Evolutionary conservation across 2,888 invertebrate species (phyloP), one percentile per base, ranked within the genome.

Genomic region (Amaurobius ferox): DNA sequence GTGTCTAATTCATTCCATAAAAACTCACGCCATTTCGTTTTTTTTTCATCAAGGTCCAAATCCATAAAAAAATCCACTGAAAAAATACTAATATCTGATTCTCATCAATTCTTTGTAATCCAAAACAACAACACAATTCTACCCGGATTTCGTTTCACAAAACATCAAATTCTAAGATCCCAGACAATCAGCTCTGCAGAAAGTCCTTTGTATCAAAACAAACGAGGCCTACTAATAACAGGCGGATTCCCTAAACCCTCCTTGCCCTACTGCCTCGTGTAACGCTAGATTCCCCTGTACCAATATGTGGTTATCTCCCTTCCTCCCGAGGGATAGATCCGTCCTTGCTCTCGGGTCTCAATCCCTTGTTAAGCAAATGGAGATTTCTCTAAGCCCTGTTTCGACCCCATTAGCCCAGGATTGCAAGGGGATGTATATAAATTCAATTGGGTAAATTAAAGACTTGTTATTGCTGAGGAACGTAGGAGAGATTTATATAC

Each of bases 281-380:
- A 48, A 29, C 28, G 55, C 28, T 28, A 35, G 35, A 68, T 68
- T 35, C 61, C 16, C 55, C 55, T 55, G 55, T 55, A 55, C 55
- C 55, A 55, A 55, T 55, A 55, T 55, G 55, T 16, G 55, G 55
- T 55, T 55, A 55, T 55, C 71, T 71, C 40, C 19, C 39, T 26
- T 67, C 77, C 67, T 70, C 78, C 78, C 70, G 5, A 23, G 79
- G 64, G 61, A 64, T 40, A 62, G 44, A 62, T 61, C 19, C 30
- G 30, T 79, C 71, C 71, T 70, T 79, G 79, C 79, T 79, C 79
- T 64, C 32, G 71, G 79, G 79, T 79, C 74, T 81, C 81, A 73
- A 81, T 81, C 81, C 74, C 81, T 81, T 81, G 81, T 81, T 81
- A 81, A 76, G 81, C 81, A 81, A 81, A 81, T 81, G 81, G 74